Conservation (phyloP, 2,797 vertebrate species). For the Silurus lanzhouensis region DNA sequence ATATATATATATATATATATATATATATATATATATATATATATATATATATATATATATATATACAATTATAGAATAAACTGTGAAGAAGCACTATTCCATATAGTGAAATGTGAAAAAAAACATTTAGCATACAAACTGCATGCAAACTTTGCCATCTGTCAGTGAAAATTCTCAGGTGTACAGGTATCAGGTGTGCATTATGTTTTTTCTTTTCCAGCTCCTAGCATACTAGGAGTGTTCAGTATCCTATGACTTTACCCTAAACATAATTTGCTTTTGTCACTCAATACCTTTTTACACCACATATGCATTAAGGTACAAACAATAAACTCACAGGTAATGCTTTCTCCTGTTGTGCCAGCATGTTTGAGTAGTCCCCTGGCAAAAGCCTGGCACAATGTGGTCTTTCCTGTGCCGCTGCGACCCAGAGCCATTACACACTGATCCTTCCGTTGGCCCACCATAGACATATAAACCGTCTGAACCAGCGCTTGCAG, state of each 20-base stretch:
- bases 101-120: background rate
- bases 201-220: background rate
- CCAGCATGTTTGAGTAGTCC: constrained; percentile 80
- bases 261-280: background rate
- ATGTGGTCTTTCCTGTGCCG: constrained; percentile 82
- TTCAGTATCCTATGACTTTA: too few relatives aligned
- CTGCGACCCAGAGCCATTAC: constrained; percentile 84
- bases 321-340: constrained; percentile 61
- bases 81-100: background rate
- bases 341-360: constrained; percentile 72
- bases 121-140: background rate
- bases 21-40: too few relatives aligned
- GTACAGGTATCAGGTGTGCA: too few relatives aligned
- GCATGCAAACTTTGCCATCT: background rate
- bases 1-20: too few relatives aligned
- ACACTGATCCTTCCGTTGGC: constrained; percentile 82
- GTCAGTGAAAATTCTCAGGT: background rate
- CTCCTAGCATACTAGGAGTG: background rate
- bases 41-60: too few relatives aligned
- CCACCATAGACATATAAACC: constrained; percentile 82
- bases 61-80: background rate
- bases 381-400: constrained; percentile 79
- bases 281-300: background rate
- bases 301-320: background rate
- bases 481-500: constrained; percentile 77